Evolutionary conservation across 2,888 invertebrate species (phyloP), one percentile per base, ranked within the genome.

Genomic region (Baronia brevicornis): DNA sequence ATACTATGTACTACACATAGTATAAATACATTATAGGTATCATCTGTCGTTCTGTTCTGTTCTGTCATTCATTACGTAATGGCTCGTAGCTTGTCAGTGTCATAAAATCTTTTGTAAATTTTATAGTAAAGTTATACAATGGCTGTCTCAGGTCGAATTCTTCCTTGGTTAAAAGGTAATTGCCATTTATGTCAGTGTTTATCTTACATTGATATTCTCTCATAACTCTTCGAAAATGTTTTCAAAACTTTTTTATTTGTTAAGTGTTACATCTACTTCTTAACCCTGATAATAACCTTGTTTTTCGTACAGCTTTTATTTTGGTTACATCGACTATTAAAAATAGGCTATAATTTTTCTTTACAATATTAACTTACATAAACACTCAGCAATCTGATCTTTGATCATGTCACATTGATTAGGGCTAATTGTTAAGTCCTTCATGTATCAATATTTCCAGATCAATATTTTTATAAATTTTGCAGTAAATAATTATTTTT

Each of bases 71-170:
- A 46, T 68, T 72, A 71, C 66, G 66, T 77, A 78, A 78, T 71
- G 66, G 66, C 58, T 61, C 52, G 54, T 48, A 46, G 43, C 41
- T 55, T 72, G 72, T 77, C 73, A 78, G 64, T 80, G 77, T 78
- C 78, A 74, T 43, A 46, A 47, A 49, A 48, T 49, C 42, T 41
- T 38, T 44, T 40, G 6, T 32, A 38, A 30, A 54, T 60, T 58
- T 53, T 56, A 51, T 46, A 47, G 45, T 56, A 47, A 51, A 49
- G 46, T 56, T 61, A 54, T 49, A 71, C 54, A 62, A 88, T 88
- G 88, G 87, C 88, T 62, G 84, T 86, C 52, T 78, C 87, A 48
- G 79, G 84, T 48, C 77, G 88, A 64, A 78, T 86, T 73, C 77
- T 88, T 54, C 77, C 84, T 48, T 84, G 84, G 57, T 72, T 86